Percentiles rank a stretch among this genome's conserved stretches.
Evolutionary conservation across 2,797 vertebrate species (phyloP).

Genomic region (Holocentrus rufus): DNA sequence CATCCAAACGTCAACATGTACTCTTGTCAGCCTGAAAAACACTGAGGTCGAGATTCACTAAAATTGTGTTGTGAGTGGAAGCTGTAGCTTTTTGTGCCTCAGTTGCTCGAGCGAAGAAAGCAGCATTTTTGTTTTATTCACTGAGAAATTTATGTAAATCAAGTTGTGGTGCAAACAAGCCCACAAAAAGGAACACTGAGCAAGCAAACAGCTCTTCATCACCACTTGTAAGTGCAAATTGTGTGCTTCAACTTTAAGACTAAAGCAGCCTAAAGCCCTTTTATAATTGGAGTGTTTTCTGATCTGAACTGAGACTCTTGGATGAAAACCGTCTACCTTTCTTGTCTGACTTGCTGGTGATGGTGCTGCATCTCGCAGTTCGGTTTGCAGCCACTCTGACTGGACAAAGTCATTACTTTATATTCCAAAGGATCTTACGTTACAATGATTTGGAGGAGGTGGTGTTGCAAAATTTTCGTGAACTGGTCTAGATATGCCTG

Average conservation of each 20-base stretch:
- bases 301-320: constrained; percentile 63
- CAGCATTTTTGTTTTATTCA: constrained; percentile 30
- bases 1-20: constrained; percentile 10
- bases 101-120: too few species aligned
- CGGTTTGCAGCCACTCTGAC: constrained; percentile 34
- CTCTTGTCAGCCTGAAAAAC: constrained; percentile 8
- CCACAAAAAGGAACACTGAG: constrained; percentile 51
- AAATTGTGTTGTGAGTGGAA: too few species aligned
- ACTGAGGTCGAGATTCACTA: constrained; percentile 3
- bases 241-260: constrained; percentile 69
- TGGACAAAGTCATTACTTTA: constrained; percentile 12
- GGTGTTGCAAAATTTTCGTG: constrained; percentile 51
- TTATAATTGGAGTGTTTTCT: constrained; percentile 63
- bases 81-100: too few species aligned
- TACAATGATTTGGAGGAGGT: constrained; percentile 25
- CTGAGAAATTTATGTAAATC: constrained; percentile 68
- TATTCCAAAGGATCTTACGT: constrained; percentile 28
- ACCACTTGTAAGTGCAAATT: constrained; percentile 76
- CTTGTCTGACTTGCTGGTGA: constrained; percentile 65
- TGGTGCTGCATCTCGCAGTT: constrained; percentile 44
- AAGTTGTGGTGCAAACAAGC: constrained; percentile 63
- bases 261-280: constrained; percentile 71
- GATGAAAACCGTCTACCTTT: constrained; percentile 23
- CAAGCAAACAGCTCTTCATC: constrained; percentile 70
- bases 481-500: constrained; percentile 62